Percentiles rank a stretch among this genome's conserved stretches.
phyloP scores from a whole-genome alignment of 2,797 vertebrate genomes.

The Bovichtus diacanthus region DNA sequence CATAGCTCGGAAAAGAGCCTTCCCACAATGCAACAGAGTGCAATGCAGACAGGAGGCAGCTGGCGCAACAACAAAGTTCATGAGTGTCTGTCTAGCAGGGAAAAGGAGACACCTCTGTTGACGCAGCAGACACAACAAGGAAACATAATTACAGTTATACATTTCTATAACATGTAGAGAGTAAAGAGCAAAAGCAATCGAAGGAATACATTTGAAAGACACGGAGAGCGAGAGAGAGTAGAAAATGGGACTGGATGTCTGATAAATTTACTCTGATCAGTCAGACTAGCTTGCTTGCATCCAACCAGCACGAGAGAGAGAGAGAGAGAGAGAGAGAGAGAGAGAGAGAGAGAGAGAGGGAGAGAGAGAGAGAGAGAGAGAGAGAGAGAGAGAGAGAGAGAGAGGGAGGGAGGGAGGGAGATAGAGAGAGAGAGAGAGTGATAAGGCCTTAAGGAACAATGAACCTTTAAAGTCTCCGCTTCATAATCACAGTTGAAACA shows the following conservation, averaged over 20 bases:
- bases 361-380: not conserved
- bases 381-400: too few species aligned
- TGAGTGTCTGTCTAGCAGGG: constrained; percentile 35
- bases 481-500: constrained; percentile 33
- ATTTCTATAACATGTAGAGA: constrained; percentile 71
- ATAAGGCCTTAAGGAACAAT: constrained; percentile 28
- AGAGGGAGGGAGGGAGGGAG: too few species aligned
- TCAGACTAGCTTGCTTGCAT: constrained; percentile 21
- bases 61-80: constrained; percentile 49
- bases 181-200: constrained; percentile 31
- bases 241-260: constrained; percentile 46
- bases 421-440: too few species aligned
- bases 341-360: not conserved
- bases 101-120: constrained; percentile 50
- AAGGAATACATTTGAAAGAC: not conserved
- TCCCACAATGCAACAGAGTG: constrained; percentile 56
- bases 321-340: constrained; percentile 4
- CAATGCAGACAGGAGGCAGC: constrained; percentile 39
- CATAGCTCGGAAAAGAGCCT: constrained; percentile 17
- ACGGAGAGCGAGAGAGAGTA: not conserved
- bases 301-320: constrained; percentile 38
- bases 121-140: constrained; percentile 53
- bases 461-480: constrained; percentile 22
- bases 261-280: constrained; percentile 58
- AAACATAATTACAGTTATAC: constrained; percentile 76